These are phyloP conservation scores for Natator depressus DNA, from an alignment of 2,113 vertebrate species.

Conservation along the genomic window DNA sequence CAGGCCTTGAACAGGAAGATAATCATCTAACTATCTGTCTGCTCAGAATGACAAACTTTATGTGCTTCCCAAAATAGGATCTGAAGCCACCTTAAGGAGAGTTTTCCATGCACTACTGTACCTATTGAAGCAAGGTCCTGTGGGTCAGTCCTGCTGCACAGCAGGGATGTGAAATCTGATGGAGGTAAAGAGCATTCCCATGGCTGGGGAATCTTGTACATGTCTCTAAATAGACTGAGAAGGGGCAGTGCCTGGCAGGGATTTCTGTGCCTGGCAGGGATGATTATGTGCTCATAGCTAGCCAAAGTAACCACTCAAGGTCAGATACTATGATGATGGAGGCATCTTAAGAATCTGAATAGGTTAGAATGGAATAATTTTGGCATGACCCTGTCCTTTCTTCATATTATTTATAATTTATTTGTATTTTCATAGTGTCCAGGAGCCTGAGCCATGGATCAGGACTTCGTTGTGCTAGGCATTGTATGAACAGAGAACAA, in stretches of 20 bases:
- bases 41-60: accelerated
- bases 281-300: background rate
- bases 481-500: background rate
- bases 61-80: accelerated
- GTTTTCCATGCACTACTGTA: background rate
- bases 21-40: background rate
- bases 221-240: background rate
- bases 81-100: background rate
- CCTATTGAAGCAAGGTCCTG: background rate
- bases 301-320: accelerated
- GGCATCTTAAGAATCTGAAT: background rate
- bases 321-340: background rate
- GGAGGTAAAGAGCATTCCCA: accelerated
- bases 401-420: background rate
- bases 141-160: accelerated
- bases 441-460: background rate
- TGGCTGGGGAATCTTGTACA: background rate
- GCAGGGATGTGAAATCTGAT: accelerated
- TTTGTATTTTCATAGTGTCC: background rate
- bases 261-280: background rate
- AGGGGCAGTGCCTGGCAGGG: accelerated
- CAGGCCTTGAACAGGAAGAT: background rate
- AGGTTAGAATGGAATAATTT: accelerated
- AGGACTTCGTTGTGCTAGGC: background rate
- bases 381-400: accelerated